A percentile compares a stretch with the other conserved stretches of the same genome.
Conservation (phyloP, 2,888 invertebrate species). For the Bellardia pandia region DNA sequence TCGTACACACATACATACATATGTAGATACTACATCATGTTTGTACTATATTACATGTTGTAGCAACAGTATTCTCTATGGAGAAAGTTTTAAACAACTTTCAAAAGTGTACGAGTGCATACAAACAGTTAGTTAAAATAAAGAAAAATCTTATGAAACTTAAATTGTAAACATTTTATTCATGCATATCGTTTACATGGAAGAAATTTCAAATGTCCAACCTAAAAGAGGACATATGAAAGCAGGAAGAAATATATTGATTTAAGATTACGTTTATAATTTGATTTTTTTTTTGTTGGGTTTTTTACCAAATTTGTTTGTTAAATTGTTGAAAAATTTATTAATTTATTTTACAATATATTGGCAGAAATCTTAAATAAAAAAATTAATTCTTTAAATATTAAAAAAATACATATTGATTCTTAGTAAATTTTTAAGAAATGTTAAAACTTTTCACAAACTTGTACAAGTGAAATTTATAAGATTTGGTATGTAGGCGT, state of each 20-base stretch:
- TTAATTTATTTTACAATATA: too few species aligned
- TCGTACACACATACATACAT: neutral
- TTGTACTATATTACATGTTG: neutral
- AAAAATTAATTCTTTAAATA: too few species aligned
- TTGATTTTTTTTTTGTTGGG: too few species aligned
- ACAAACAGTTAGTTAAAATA: neutral
- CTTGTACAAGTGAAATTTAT: too few species aligned
- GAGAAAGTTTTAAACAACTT: slow-evolving; percentile 52
- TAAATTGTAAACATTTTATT: slow-evolving; percentile 35
- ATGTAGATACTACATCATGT: neutral
- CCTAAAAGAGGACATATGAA: neutral
- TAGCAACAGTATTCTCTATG: neutral
- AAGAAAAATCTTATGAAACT: slow-evolving; percentile 30
- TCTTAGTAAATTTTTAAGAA: too few species aligned
- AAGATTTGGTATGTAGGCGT: neutral
- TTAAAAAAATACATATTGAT: too few species aligned
- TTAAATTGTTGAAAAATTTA: neutral
- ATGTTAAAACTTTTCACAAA: too few species aligned
- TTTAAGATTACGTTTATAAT: too few species aligned
- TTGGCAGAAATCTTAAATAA: too few species aligned
- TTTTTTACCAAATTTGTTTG: too few species aligned
- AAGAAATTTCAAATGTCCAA: slow-evolving; percentile 29
- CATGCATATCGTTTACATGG: neutral
- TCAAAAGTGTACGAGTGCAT: slow-evolving; percentile 1
- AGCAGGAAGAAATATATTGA: neutral